Evolutionary conservation across 2,797 vertebrate species (phyloP).

Genomic region (Fringilla coelebs): DNA sequence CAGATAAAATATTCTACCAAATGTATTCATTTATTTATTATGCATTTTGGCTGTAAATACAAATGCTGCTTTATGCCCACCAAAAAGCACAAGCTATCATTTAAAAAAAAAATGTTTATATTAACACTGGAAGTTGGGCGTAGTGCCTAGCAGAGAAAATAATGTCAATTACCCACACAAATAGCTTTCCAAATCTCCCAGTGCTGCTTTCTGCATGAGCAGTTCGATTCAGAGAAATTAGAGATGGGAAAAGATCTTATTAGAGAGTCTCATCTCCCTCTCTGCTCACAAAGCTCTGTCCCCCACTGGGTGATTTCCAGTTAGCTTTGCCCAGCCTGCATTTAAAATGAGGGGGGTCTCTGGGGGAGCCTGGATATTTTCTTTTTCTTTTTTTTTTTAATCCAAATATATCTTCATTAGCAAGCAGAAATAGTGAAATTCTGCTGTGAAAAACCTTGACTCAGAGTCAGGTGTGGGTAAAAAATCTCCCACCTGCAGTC

Average conservation of each 20-base stretch:
- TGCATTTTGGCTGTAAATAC: slow-evolving; percentile 45
- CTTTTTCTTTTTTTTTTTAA: background rate
- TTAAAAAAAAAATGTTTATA: slow-evolving; percentile 62
- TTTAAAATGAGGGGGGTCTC: background rate
- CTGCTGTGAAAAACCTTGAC: background rate
- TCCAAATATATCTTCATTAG: background rate
- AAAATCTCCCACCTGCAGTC: background rate
- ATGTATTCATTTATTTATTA: slow-evolving; percentile 20
- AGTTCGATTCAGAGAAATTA: slow-evolving; percentile 54
- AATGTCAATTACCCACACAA: slow-evolving; percentile 71
- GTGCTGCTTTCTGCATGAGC: slow-evolving; percentile 60
- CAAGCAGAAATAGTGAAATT: background rate
- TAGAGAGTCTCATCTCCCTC: slow-evolving; percentile 8
- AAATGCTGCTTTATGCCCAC: slow-evolving; percentile 16
- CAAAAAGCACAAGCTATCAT: slow-evolving; percentile 49
- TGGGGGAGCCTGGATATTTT: background rate
- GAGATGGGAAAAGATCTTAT: slow-evolving; percentile 48
- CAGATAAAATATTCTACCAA: slow-evolving; percentile 29
- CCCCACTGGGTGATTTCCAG: background rate
- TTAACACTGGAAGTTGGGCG: slow-evolving; percentile 58
- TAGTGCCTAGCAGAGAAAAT: slow-evolving; percentile 65
- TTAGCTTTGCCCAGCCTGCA: background rate
- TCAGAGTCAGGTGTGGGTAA: accelerated
- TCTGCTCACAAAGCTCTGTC: background rate
- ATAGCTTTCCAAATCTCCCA: slow-evolving; percentile 63